Evolutionary conservation across 2,113 vertebrate genomes (phyloP).

Genomic region (Seriola dumerili): DNA sequence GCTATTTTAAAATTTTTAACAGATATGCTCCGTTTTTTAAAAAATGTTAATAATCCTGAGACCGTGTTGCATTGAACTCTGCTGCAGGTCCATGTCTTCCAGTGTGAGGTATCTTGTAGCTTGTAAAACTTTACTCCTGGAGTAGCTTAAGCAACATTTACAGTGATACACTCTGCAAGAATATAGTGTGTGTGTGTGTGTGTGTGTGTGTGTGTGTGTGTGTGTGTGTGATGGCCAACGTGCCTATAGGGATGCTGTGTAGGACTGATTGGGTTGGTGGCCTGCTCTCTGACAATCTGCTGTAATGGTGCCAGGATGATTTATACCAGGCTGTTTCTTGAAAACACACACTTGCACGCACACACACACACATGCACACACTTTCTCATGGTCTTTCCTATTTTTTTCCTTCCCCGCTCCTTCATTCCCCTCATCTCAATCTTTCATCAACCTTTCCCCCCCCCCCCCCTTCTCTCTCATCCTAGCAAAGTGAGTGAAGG

Average conservation of each 20-base stretch:
- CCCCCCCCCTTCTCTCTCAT: not conserved
- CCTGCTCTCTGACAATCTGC: conserved; percentile 20
- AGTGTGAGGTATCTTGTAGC: not conserved
- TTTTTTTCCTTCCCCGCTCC: not conserved
- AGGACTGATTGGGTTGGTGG: conserved; percentile 34
- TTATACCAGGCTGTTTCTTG: conserved; percentile 34
- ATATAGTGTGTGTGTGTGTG: conserved; percentile 18
- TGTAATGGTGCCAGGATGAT: conserved; percentile 54
- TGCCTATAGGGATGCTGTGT: conserved; percentile 30
- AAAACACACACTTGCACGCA: conserved; percentile 7
- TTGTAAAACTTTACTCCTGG: not conserved
- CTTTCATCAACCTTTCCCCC: not conserved
- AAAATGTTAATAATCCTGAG: no score
- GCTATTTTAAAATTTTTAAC: no score
- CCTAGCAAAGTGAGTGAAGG: not conserved
- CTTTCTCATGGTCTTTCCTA: not conserved
- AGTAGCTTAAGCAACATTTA: not conserved
- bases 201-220: conserved; percentile 29
- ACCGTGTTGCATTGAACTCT: not conserved
- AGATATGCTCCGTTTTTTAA: no score
- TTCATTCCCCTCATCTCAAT: not conserved
- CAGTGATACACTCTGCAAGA: not conserved
- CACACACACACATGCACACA: not conserved
- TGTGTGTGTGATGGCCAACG: not conserved
- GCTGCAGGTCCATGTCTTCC: not conserved